Conservation (phyloP, 2,797 vertebrate species). For the Falco biarmicus region DNA sequence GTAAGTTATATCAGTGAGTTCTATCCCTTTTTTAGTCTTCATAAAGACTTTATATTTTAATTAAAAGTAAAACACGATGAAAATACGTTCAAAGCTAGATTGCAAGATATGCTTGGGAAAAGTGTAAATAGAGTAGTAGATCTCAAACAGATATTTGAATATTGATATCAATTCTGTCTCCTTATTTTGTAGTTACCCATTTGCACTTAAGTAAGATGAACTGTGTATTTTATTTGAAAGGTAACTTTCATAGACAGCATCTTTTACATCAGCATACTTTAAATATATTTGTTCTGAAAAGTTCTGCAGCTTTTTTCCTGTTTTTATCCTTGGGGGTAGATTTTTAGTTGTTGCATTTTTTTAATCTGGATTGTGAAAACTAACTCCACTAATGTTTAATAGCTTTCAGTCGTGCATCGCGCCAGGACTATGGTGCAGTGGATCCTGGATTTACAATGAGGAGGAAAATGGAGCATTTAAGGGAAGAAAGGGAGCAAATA, state of each 20-base stretch:
- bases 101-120: background rate
- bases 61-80: background rate
- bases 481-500: slow-evolving; percentile 96
- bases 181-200: background rate
- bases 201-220: background rate
- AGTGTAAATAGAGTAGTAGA: background rate
- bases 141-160: background rate
- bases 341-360: background rate
- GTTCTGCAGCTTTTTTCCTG: background rate
- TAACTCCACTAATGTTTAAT: slow-evolving; percentile 17
- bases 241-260: background rate
- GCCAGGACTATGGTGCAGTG: slow-evolving; percentile 85
- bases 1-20: background rate
- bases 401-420: slow-evolving; percentile 89
- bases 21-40: background rate
- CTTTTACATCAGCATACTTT: background rate
- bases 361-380: background rate
- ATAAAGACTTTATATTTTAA: background rate
- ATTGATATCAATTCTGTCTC: background rate
- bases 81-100: background rate
- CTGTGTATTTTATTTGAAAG: background rate
- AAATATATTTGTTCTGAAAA: background rate
- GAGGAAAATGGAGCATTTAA: slow-evolving; percentile 97
- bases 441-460: slow-evolving; percentile 98
- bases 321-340: background rate